These are phyloP conservation scores for Lithobates pipiens DNA, from an alignment of 2,797 vertebrate genomes.

Conservation along the genomic window DNA sequence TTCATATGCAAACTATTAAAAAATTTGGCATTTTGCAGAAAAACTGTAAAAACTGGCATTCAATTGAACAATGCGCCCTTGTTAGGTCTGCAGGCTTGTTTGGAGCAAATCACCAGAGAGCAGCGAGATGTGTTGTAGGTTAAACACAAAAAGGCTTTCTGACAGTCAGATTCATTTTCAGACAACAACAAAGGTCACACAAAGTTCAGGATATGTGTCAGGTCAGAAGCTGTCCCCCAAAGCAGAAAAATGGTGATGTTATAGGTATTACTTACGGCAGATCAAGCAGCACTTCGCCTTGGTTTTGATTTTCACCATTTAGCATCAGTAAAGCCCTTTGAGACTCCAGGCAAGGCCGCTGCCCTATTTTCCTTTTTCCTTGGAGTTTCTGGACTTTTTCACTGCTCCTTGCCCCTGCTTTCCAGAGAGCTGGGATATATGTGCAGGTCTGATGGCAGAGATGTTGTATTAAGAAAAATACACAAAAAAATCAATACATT, in stretches of 20 bases:
- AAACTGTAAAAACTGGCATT: not conserved
- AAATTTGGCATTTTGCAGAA: not conserved
- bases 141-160: constrained; percentile 68
- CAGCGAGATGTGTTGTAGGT: constrained; percentile 62
- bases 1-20: not conserved
- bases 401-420: constrained; percentile 70
- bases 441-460: constrained; percentile 83
- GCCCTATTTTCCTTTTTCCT: constrained; percentile 69
- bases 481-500: not conserved
- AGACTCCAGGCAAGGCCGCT: constrained; percentile 71
- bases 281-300: constrained; percentile 73
- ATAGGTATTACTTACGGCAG: constrained; percentile 83
- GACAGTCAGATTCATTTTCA: constrained; percentile 68
- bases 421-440: constrained; percentile 84
- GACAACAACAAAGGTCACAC: constrained; percentile 71
- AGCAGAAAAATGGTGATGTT: constrained; percentile 72
- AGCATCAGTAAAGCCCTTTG: constrained; percentile 75
- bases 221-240: constrained; percentile 70
- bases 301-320: constrained; percentile 78
- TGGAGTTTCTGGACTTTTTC: constrained; percentile 63
- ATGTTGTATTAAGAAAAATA: constrained; percentile 16
- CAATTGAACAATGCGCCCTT: not conserved
- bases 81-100: not conserved
- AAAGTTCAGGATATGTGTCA: constrained; percentile 72
- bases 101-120: constrained; percentile 38